Percentiles rank a stretch among this genome's conserved stretches.
These are phyloP conservation scores for Gila robusta DNA, from an alignment of 2,797 vertebrate genomes.

Conservation along the genomic window DNA sequence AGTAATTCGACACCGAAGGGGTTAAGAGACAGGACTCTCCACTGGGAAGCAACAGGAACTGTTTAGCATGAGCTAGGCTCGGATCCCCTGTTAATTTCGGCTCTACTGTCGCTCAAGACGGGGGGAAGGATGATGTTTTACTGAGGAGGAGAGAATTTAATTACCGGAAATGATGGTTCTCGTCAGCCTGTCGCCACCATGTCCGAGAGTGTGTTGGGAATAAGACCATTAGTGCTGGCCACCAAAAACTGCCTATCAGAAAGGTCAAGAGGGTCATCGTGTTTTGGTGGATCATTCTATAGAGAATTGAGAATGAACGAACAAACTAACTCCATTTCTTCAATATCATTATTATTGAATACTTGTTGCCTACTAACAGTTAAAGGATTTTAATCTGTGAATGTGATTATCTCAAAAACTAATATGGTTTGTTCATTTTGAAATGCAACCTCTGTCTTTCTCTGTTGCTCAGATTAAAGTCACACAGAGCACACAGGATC, in stretches of 20 bases:
- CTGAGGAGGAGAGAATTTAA: constrained; percentile 49
- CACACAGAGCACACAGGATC: constrained; percentile 86
- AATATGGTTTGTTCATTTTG: background rate
- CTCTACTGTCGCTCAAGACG: constrained; percentile 12
- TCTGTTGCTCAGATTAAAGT: constrained; percentile 85
- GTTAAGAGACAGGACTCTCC: constrained; percentile 64
- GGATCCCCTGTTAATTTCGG: constrained; percentile 39
- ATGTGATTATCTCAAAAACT: background rate
- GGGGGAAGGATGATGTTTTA: constrained; percentile 53
- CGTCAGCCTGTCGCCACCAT: constrained; percentile 60
- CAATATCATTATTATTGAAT: background rate
- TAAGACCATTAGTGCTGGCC: constrained; percentile 62
- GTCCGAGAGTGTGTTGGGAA: constrained; percentile 60
- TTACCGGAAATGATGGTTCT: constrained; percentile 63
- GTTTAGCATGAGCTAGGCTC: constrained; percentile 57
- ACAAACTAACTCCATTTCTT: background rate
- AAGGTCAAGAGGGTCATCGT: constrained; percentile 66
- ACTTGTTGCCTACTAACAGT: background rate
- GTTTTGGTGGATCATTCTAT: constrained; percentile 54
- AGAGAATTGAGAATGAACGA: constrained; percentile 30
- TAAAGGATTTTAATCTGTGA: background rate
- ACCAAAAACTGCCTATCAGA: constrained; percentile 56
- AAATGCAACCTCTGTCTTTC: constrained; percentile 20
- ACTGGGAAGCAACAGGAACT: constrained; percentile 62
- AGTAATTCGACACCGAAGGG: constrained; percentile 65